These are phyloP conservation scores for Bubo bubo DNA, from an alignment of 2,113 vertebrate genomes.

Conservation along the genomic window DNA sequence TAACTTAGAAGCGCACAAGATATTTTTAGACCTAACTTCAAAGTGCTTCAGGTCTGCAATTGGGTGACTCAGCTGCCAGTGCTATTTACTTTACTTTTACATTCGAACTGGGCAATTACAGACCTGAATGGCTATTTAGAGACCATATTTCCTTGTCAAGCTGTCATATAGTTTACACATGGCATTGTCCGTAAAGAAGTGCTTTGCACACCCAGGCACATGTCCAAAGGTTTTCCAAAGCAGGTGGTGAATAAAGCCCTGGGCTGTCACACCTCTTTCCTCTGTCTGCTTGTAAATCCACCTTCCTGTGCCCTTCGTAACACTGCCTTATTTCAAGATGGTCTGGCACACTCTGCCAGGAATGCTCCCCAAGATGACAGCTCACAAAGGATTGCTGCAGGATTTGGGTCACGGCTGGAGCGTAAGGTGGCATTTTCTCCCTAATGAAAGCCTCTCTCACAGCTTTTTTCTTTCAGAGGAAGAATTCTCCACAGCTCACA, in stretches of 20 bases:
- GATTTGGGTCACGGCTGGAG: neutral
- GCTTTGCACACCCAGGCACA: rapidly evolving
- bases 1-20: neutral
- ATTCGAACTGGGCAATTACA: slow-evolving; percentile 7
- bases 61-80: neutral
- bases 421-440: neutral
- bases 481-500: neutral
- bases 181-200: neutral
- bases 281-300: neutral
- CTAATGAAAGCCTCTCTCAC: slow-evolving; percentile 5
- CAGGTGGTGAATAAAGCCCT: neutral
- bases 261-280: neutral
- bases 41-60: neutral
- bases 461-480: slow-evolving; percentile 31
- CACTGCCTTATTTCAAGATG: neutral
- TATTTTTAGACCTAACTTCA: slow-evolving; percentile 4
- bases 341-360: neutral
- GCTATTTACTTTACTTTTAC: slow-evolving; percentile 14
- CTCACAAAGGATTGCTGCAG: neutral
- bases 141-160: neutral
- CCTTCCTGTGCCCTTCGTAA: neutral
- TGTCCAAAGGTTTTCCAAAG: neutral
- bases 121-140: neutral
- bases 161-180: neutral
- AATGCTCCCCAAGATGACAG: neutral